Evolutionary conservation across 2,797 vertebrate species (phyloP).

Genomic region (Potorous gilbertii): DNA sequence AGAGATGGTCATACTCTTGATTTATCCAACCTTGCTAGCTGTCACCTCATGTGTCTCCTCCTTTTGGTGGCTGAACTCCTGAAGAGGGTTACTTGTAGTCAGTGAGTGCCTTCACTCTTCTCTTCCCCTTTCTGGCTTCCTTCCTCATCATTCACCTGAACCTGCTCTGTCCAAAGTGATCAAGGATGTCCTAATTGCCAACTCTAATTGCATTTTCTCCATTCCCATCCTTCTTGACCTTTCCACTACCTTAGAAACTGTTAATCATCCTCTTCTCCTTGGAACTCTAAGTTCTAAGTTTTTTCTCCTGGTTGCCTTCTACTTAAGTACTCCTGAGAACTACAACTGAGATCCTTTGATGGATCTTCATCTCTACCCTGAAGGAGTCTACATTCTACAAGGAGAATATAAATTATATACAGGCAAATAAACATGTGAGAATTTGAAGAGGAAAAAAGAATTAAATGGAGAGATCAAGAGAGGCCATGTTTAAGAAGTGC

Average conservation of each 20-base stretch:
- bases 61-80: not conserved
- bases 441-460: not conserved
- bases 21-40: not conserved
- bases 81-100: not conserved
- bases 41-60: not conserved
- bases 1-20: not conserved
- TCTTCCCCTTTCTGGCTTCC: not conserved
- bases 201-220: not conserved
- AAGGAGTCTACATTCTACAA: not conserved
- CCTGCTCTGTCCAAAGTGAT: not conserved
- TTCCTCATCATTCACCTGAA: not conserved
- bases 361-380: not conserved
- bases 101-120: not conserved
- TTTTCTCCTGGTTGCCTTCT: not conserved
- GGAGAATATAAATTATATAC: not conserved
- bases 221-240: not conserved
- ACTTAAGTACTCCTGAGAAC: not conserved
- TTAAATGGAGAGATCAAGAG: not conserved
- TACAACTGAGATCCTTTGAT: not conserved
- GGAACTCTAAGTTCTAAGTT: not conserved
- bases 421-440: not conserved
- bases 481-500: not conserved
- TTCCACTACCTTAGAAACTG: not conserved
- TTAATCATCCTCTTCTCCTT: not conserved
- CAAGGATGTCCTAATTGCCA: not conserved